Evolutionary conservation across 2,113 vertebrate genomes (phyloP), one percentile per base, ranked within the genome.

Genomic region (Xenotilapia flavipinnis): DNA sequence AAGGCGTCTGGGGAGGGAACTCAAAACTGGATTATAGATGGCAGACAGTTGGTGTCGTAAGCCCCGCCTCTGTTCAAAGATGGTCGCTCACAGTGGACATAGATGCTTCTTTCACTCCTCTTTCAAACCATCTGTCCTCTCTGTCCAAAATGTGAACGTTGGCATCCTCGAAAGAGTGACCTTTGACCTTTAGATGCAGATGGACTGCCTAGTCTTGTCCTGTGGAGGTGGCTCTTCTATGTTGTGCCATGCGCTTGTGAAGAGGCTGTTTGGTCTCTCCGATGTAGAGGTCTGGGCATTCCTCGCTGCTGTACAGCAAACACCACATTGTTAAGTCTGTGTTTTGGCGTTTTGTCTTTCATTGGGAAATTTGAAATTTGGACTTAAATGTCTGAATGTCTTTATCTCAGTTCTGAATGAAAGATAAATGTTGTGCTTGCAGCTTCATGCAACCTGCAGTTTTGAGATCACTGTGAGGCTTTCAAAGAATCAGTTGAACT

Each of bases 251-350:
- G 19, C 1, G 1, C 51, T 54, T 54, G 53, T 54, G n/a, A 54
- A 54, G n/a, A 0, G 53, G 53, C 53, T 23, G 10, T 54, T 54
- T 12, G 53, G 3, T 6, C 6, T 54, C 53, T 21, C n/a, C 3
- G 0, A 4, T 12, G 53, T 54, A 23, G 53, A 54, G n/a, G 53
- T 23, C 53, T 54, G 53, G 0, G 2, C 11, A 0, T 55, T 54
- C 53, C 53, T 23, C 3, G 6, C 6, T 54, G 53, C n/a, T 55
- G 53, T 4, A 13, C 53, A 2, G 53, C 53, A 13, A 0, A 55
- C 53, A 55, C 53, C 21, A 55, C 53, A 2, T 4, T 23, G 53
- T 54, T 54, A 55, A 55, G 21, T 55, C 11, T 55, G 53, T 55
- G 11, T 23, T 55, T 55, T 55, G 53, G 53, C 0, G 21, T 23